A percentile compares a stretch with the other conserved stretches of the same genome.
Evolutionary conservation across 2,888 invertebrate species (phyloP).

Genomic region (Nomada fucata): DNA sequence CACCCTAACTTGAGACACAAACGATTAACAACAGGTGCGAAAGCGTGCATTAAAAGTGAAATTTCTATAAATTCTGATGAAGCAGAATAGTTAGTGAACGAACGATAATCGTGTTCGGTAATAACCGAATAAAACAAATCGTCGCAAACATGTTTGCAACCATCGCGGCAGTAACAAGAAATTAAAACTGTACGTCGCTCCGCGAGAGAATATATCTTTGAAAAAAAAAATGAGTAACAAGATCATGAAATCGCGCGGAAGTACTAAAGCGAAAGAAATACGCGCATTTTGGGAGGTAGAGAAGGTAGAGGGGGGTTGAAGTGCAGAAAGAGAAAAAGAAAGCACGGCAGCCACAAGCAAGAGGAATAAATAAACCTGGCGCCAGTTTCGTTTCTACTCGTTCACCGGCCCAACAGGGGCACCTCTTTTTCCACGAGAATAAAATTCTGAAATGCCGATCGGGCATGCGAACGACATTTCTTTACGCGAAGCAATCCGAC

Average conservation of each 20-base stretch:
- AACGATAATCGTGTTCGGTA: too few species aligned
- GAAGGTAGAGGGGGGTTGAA: conserved; percentile 6
- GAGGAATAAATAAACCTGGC: conserved; percentile 50
- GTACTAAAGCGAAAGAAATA: conserved; percentile 8
- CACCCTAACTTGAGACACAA: too few species aligned
- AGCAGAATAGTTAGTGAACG: too few species aligned
- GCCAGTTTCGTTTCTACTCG: conserved; percentile 44
- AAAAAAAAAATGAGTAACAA: background rate
- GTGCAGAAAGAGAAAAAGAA: conserved; percentile 27
- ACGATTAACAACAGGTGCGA: too few species aligned
- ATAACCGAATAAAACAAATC: too few species aligned
- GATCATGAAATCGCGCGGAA: background rate
- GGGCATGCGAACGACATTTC: conserved; percentile 21
- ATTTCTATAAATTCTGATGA: too few species aligned
- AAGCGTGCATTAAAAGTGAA: too few species aligned
- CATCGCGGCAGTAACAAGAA: too few species aligned
- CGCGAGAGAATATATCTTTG: background rate
- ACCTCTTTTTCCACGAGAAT: conserved; percentile 28
- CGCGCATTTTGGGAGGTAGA: conserved; percentile 16
- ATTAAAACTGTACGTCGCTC: too few species aligned
- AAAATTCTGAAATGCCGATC: conserved; percentile 23
- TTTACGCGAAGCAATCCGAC: background rate
- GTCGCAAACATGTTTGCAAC: too few species aligned
- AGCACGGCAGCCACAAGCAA: conserved; percentile 22
- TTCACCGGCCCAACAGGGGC: conserved; percentile 11